A percentile compares a stretch with the other conserved stretches of the same genome.
phyloP scores from a whole-genome alignment of 2,888 invertebrate species.

The Brachypalpus laphriformis region DNA sequence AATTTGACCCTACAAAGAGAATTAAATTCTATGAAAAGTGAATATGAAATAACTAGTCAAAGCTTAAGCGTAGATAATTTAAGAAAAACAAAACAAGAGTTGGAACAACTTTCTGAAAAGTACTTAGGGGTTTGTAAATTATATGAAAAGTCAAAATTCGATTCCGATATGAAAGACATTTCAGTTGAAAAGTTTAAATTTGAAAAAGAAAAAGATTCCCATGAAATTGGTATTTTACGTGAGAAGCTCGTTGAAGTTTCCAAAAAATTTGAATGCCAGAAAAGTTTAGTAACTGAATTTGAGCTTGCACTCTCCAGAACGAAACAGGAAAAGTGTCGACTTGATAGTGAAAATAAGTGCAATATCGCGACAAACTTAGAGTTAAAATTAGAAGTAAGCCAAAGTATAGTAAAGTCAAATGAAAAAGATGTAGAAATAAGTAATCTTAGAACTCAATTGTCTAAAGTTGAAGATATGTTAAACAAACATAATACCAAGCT shows the following conservation, averaged over 20 bases:
- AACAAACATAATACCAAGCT: not conserved
- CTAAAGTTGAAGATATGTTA: not conserved
- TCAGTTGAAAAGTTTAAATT: conserved; percentile 75
- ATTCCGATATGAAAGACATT: conserved; percentile 76
- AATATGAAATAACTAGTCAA: conserved; percentile 44
- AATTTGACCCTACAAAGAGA: conserved; percentile 17
- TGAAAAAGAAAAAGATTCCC: conserved; percentile 73
- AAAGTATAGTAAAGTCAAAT: not conserved
- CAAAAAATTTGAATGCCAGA: conserved; percentile 37
- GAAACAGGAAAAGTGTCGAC: conserved; percentile 46
- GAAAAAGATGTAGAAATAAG: conserved; percentile 39
- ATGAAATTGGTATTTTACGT: conserved; percentile 75
- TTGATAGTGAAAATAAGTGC: conserved; percentile 52
- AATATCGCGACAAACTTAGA: conserved; percentile 39
- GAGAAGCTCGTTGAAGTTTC: conserved; percentile 71
- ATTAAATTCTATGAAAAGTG: conserved; percentile 17
- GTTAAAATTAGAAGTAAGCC: conserved; percentile 27
- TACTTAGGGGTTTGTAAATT: conserved; percentile 76
- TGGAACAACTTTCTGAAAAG: conserved; percentile 76
- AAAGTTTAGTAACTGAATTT: conserved; percentile 47
- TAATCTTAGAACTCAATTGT: conserved; percentile 17
- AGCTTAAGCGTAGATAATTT: conserved; percentile 44
- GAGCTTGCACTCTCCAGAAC: conserved; percentile 57
- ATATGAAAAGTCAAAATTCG: conserved; percentile 77
- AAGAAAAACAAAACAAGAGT: conserved; percentile 73